Base-by-base conservation (phyloP, 1,140 invertebrate species). In the Thaumetopoea pityocampa region DNA sequence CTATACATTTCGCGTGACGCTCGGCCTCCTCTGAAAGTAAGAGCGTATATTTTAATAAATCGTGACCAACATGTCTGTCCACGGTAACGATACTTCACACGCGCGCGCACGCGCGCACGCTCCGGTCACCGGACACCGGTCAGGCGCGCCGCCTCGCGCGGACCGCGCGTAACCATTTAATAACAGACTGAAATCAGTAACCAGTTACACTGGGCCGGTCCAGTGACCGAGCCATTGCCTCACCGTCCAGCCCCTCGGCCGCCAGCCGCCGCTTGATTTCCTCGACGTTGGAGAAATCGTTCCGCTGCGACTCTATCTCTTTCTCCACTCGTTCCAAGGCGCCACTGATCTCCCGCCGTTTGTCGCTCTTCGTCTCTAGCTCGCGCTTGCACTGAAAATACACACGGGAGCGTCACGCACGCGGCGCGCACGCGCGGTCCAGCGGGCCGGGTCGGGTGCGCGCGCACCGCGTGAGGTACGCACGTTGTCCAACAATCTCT, bases 1-100 rank as follows among this genome's bases (percentile, higher is more conserved):
- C 51, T 4, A 78, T 82, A 51, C 58, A 76, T 11, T 66, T 56
- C 11, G 67, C 70, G 51, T 74, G 67, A 27, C 51, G 54, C 33
- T 64, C 41, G 2, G 76, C 78, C 38, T 74, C 73, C 12, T 76
- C 82, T 83, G 63, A 15, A 67, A 63, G n/a, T n/a, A 32, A 8
- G 15, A n/a, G n/a, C n/a, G n/a, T n/a, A n/a, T n/a, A n/a, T n/a
- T n/a, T n/a, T n/a, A n/a, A n/a, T n/a, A n/a, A n/a, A n/a, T n/a
- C n/a, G n/a, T n/a, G n/a, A n/a, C n/a, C n/a, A n/a, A n/a, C n/a
- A n/a, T n/a, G n/a, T n/a, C n/a, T n/a, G n/a, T n/a, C n/a, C n/a
- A n/a, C n/a, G n/a, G n/a, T n/a, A n/a, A n/a, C n/a, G n/a, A n/a
- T n/a, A n/a, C n/a, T n/a, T n/a, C n/a, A n/a, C n/a, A n/a, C n/a